Evolutionary conservation across 35 echinoderm and acorn worm genomes (phyloP).

Genomic region (Stichopus chloronotus): DNA sequence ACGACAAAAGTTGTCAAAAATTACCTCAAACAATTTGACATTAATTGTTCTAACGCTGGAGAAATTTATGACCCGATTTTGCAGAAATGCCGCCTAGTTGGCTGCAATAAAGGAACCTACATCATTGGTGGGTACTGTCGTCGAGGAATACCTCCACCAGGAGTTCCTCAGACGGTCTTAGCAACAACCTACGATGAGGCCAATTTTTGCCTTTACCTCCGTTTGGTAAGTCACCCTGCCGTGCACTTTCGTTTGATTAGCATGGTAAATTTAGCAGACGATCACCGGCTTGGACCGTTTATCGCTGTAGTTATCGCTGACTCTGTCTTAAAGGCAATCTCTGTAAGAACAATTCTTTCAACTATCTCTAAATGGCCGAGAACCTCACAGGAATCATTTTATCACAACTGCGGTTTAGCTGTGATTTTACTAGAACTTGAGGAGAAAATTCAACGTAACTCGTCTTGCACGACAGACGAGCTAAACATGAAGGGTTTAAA

Average conservation of each 20-base stretch:
- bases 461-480: not conserved
- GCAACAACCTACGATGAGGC: not conserved
- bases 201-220: not conserved
- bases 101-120: not conserved
- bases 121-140: not conserved
- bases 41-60: slow-evolving; percentile 21
- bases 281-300: not conserved
- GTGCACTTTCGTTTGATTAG: not conserved
- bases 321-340: not conserved
- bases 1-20: not conserved
- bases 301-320: not conserved
- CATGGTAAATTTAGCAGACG: not conserved
- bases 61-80: slow-evolving; percentile 56
- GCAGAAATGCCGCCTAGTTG: slow-evolving; percentile 22
- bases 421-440: not conserved
- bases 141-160: not conserved
- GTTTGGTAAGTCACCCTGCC: not conserved
- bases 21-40: not conserved
- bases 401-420: not conserved
- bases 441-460: not conserved
- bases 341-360: not conserved
- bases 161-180: not conserved
- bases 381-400: not conserved
- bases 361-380: not conserved
- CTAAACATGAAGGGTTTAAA: not conserved